phyloP scores from a whole-genome alignment of 2,888 invertebrate genomes.

The Toxonevra muliebris region DNA sequence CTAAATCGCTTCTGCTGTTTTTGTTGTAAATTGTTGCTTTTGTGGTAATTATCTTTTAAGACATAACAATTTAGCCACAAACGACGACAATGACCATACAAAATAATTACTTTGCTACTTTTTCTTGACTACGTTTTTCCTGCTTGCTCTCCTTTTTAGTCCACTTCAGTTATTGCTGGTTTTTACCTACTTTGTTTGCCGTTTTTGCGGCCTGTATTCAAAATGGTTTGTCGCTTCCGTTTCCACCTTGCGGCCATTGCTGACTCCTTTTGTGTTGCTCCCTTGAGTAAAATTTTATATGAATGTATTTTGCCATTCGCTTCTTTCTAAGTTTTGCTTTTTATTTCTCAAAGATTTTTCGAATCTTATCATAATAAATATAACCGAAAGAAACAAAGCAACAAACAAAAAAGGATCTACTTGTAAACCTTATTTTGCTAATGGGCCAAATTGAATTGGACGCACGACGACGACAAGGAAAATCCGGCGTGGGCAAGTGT shows the following conservation, averaged over 20 bases:
- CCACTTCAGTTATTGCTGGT: slow-evolving; percentile 8
- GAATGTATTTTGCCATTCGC: too few relatives aligned
- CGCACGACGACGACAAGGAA: neutral
- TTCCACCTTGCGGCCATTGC: neutral
- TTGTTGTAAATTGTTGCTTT: slow-evolving; percentile 21
- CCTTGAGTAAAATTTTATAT: slow-evolving; percentile 11
- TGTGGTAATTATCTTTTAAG: slow-evolving; percentile 56
- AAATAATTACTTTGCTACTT: slow-evolving; percentile 32
- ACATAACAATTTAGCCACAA: slow-evolving; percentile 57
- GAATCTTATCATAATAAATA: too few relatives aligned
- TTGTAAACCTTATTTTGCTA: slow-evolving; percentile 26
- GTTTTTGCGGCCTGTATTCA: neutral
- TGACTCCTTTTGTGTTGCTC: slow-evolving; percentile 20
- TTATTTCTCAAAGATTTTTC: too few relatives aligned
- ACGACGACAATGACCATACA: slow-evolving; percentile 33
- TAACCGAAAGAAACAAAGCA: too few relatives aligned
- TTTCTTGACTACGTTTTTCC: neutral
- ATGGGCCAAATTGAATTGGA: slow-evolving; percentile 32
- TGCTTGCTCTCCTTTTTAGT: neutral
- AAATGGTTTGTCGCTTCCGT: slow-evolving; percentile 4
- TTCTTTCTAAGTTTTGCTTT: too few relatives aligned
- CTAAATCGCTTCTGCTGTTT: neutral
- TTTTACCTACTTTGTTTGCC: neutral
- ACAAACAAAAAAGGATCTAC: too few relatives aligned
- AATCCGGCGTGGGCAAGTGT: neutral